These are phyloP conservation scores for Procambarus virginalis DNA, from an alignment of 1,140 invertebrate species.

Conservation along the genomic window DNA sequence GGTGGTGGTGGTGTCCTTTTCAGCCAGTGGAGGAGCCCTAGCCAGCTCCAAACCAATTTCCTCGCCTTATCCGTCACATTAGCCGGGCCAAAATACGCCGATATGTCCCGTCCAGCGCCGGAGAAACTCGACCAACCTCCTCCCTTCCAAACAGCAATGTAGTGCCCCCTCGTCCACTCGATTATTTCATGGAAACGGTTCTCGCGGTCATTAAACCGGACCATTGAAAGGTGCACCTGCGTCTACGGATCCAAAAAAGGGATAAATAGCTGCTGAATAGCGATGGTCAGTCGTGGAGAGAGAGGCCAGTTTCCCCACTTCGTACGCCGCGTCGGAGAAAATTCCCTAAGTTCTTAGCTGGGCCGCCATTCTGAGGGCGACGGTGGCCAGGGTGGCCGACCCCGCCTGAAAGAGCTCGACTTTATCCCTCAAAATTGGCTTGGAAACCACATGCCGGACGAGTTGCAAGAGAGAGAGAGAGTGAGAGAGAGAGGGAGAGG, in stretches of 20 bases:
- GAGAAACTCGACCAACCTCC: neutral
- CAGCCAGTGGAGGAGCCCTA: conserved; percentile 37
- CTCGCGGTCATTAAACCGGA: too few relatives aligned
- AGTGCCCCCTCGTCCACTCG: neutral
- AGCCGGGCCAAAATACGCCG: conserved; percentile 63
- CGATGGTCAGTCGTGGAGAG: neutral
- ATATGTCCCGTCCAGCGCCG: conserved; percentile 42
- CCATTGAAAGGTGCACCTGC: too few relatives aligned
- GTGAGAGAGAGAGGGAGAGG: neutral
- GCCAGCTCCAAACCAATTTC: conserved; percentile 63
- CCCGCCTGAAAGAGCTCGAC: conserved; percentile 58
- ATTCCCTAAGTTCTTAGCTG: conserved; percentile 62
- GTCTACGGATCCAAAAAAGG: neutral
- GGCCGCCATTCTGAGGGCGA: conserved; percentile 56
- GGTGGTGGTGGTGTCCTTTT: conserved; percentile 57
- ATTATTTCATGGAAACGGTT: neutral
- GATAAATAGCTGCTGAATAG: neutral
- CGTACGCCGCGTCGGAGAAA: conserved; percentile 55
- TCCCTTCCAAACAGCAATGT: neutral
- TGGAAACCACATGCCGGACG: conserved; percentile 63
- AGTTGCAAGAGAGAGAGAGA: neutral
- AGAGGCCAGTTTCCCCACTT: conserved; percentile 26
- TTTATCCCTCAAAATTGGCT: conserved; percentile 67
- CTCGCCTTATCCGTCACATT: conserved; percentile 66
- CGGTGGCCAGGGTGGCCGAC: conserved; percentile 29